Evolutionary conservation across 1,140 invertebrate genomes (phyloP), one percentile per base, ranked within the genome.

Genomic region (Globodera ellingtonae): DNA sequence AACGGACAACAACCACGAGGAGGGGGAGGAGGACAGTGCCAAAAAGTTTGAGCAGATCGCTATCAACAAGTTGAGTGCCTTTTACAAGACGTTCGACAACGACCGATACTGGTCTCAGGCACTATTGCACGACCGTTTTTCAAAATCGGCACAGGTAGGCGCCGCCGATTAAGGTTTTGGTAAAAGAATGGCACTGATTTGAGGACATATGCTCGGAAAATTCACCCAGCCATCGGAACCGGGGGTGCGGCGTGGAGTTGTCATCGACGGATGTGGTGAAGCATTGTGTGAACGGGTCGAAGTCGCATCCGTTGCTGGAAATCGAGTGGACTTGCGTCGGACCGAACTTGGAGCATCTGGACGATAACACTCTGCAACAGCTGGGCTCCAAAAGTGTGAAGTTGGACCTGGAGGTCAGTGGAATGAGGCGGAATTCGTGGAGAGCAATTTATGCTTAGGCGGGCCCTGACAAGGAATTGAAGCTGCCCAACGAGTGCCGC

Each of bases 231-330:
- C 89, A 90, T 35, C 91, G 92, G 0, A 86, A 93, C 0, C 94
- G 93, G 84, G 86, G 96, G 4, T 95, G 94, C 86, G 91, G 93
- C n/a, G 90, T 93, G 6, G 95, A 98, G 91, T 90, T 94, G 1
- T 86, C 85, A 69, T 87, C 89, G 4, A 83, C 81, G 21, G 81
- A 86, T 7, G 84, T 85, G 78, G 48, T 89, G 4, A 89, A 89
- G 71, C 83, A 85, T 62, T 84, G 81, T 15, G 48, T 90, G 3
- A 86, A 88, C 70, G 81, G 84, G 72, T 69, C 69, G 47, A 84
- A 46, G 72, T 88, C 89, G 18, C 90, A 91, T 75, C 90, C 91
- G 6, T 78, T 90, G 69, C 76, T 90, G 10, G 86, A 89, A 52
- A 74, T 91, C 8, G 87, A 90, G 44, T 91, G 91, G 84, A 87